Percentiles rank a stretch among this genome's conserved stretches.
phyloP scores from a whole-genome alignment of 2,797 vertebrate genomes.

The Gambelia wislizenii region DNA sequence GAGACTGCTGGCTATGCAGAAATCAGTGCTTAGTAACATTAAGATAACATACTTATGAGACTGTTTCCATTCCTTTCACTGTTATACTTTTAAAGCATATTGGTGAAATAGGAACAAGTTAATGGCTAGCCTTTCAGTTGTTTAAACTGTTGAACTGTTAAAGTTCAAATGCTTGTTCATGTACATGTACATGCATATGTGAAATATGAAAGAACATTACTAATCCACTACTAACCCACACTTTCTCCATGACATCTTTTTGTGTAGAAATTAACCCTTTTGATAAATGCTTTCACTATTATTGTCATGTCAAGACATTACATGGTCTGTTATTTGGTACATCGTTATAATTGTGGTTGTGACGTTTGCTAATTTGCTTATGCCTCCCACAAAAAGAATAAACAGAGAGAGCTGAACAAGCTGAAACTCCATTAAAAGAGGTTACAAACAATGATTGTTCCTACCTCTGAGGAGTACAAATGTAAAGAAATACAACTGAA shows the following conservation, averaged over 20 bases:
- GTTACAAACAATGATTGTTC: not conserved
- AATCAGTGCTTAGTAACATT: slow-evolving; percentile 59
- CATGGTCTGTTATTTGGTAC: not conserved
- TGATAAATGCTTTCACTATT: not conserved
- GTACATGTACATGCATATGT: not conserved
- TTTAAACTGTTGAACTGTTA: too few relatives aligned
- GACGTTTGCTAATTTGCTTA: not conserved
- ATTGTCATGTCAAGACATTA: not conserved
- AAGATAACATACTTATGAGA: not conserved
- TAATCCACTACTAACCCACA: not conserved
- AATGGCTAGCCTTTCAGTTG: rapidly evolving
- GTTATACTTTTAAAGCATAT: not conserved
- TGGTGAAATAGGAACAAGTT: not conserved
- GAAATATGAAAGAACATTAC: not conserved
- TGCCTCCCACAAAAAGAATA: not conserved
- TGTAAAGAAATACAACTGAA: not conserved
- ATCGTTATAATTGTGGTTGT: not conserved
- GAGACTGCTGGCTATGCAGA: slow-evolving; percentile 74
- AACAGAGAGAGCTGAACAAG: not conserved
- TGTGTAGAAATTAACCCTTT: not conserved
- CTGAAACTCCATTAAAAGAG: not conserved
- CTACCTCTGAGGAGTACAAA: not conserved
- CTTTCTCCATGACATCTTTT: not conserved
- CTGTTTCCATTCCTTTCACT: rapidly evolving
- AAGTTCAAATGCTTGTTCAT: too few relatives aligned